phyloP scores from a whole-genome alignment of 2,888 invertebrate species.

The Branchellion lobata region DNA sequence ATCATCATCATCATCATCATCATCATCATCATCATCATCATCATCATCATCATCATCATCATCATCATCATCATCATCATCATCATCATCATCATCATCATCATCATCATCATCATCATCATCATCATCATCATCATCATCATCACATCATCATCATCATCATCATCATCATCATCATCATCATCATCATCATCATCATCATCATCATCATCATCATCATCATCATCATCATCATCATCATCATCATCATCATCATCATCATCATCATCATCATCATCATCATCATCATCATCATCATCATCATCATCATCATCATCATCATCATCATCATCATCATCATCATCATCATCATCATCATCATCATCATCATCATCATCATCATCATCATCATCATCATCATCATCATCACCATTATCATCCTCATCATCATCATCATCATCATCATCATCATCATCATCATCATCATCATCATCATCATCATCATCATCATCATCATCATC shows the following conservation, averaged over 20 bases:
- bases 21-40: slow-evolving; percentile 8
- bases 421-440: slow-evolving; percentile 15
- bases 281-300: slow-evolving; percentile 13
- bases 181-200: slow-evolving; percentile 21
- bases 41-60: slow-evolving; percentile 6
- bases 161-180: slow-evolving; percentile 15
- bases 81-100: slow-evolving; percentile 17
- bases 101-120: slow-evolving; percentile 7
- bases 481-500: not conserved
- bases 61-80: slow-evolving; percentile 17
- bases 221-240: not conserved
- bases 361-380: slow-evolving; percentile 3
- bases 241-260: slow-evolving; percentile 16
- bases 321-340: slow-evolving; percentile 12
- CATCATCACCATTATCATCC: not conserved
- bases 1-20: slow-evolving; percentile 1
- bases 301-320: slow-evolving; percentile 30
- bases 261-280: not conserved
- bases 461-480: slow-evolving; percentile 10
- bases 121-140: slow-evolving; percentile 14
- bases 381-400: slow-evolving; percentile 11
- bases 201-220: slow-evolving; percentile 15
- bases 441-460: slow-evolving; percentile 21
- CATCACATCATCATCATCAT: not conserved
- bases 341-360: slow-evolving; percentile 12